phyloP scores from a whole-genome alignment of 2,797 vertebrate species.

The Glossophaga mutica region DNA sequence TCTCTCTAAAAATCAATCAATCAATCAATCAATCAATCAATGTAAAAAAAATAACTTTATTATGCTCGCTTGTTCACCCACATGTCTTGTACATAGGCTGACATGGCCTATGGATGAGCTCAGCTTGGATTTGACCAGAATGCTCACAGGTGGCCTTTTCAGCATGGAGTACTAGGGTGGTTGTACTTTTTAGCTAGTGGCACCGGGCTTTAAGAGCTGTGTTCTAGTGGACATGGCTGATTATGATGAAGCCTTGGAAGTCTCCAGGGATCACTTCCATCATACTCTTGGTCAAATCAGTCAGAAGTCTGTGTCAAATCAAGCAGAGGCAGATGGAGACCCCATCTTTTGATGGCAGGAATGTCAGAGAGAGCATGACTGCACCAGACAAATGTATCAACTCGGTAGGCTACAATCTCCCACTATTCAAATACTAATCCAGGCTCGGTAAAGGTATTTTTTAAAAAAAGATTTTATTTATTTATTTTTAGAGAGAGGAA shows the following conservation, averaged over 20 bases:
- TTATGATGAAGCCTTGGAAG: background rate
- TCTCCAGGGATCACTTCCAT: background rate
- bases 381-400: background rate
- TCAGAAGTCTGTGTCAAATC: background rate
- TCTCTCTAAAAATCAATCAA: background rate
- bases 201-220: background rate
- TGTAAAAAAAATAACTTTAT: background rate
- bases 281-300: background rate
- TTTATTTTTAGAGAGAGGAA: background rate
- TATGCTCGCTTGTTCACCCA: background rate
- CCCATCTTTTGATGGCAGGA: background rate
- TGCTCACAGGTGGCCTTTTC: background rate
- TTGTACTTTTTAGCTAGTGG: background rate
- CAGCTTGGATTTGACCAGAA: background rate
- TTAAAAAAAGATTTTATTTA: background rate
- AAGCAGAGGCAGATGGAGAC: background rate
- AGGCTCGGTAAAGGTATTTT: background rate
- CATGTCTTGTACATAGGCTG: background rate
- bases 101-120: background rate
- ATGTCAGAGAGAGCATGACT: background rate
- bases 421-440: background rate
- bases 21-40: background rate
- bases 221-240: background rate
- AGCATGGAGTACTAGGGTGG: background rate
- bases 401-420: background rate